Base-by-base conservation (phyloP, 2,888 invertebrate species). In the Emmelina monodactyla region DNA sequence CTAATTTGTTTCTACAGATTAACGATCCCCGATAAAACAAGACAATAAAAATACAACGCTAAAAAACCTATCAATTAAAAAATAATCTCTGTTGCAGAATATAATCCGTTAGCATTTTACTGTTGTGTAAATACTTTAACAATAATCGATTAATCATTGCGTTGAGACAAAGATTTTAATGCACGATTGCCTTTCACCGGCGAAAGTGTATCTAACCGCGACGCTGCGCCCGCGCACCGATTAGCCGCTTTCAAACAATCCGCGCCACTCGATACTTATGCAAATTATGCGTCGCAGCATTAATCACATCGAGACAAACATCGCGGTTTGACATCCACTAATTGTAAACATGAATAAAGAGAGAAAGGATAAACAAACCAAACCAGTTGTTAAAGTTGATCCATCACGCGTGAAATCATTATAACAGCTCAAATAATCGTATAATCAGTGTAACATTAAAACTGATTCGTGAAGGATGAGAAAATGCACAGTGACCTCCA, bases 181-280 rank as follows among this genome's bases (percentile, higher is more conserved):
- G 69, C 65, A 61, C 66, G 66, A 75, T 65, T 63, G 56, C 66
- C 76, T 78, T 76, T 79, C 78, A 61, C 76, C 53, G 50, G 73
- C 53, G 76, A 79, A 79, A 79, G 76, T 76, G 67, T 68, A 61
- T 53, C 69, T 71, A 67, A 71, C 60, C 55, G 56, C 46, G 49
- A 54, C 51, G 55, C 53, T 54, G 53, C n/a, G n/a, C n/a, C n/a
- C 25, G n/a, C 6, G 11, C n/a, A 25, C 11, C n/a, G 9, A 59
- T 60, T 62, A 59, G 58, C 60, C 65, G 66, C 72, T 73, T 76
- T 76, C 71, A 54, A 68, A 66, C 25, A 11, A 25, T 25, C 25
- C 11, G 25, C 25, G 25, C 11, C n/a, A 9, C 19, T 3, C 25
- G 25, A 4, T 10, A 11, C 25, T n/a, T n/a, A n/a, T n/a, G n/a